A percentile compares a stretch with the other conserved stretches of the same genome.
phyloP scores from a whole-genome alignment of 2,113 vertebrate species.

The Chloropsis hardwickii region DNA sequence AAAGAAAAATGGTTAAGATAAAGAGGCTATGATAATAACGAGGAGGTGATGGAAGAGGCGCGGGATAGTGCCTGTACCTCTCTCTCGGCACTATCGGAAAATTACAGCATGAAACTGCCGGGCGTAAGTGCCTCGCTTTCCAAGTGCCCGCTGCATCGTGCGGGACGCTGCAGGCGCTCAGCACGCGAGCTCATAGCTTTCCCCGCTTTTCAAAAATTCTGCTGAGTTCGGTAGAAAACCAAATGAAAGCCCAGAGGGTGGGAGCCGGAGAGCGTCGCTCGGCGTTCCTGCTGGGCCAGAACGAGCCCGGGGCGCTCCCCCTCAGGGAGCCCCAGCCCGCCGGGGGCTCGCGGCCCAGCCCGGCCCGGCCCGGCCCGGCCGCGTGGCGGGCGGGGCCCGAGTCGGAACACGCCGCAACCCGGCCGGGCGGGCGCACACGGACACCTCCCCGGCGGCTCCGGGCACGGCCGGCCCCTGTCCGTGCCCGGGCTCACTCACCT shows the following conservation, averaged over 20 bases:
- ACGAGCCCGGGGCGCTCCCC: too few species aligned
- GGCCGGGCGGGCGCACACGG: not conserved
- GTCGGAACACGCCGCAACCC: not conserved
- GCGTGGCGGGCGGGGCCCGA: not conserved
- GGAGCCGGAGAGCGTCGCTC: not conserved
- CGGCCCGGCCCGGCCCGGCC: not conserved
- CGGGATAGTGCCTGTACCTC: not conserved
- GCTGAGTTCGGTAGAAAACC: not conserved
- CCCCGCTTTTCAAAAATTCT: not conserved
- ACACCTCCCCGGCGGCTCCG: not conserved
- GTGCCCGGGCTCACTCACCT: not conserved
- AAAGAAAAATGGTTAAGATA: not conserved
- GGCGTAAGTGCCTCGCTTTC: accelerated
- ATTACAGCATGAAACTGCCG: accelerated
- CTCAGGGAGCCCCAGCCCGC: not conserved
- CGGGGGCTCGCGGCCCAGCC: not conserved
- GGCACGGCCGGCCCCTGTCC: not conserved
- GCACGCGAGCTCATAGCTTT: accelerated
- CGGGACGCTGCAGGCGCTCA: not conserved
- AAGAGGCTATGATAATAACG: not conserved
- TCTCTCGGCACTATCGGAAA: not conserved
- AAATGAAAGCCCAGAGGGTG: not conserved
- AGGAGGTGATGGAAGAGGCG: not conserved
- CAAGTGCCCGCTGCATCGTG: accelerated
- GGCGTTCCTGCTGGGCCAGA: not conserved